A percentile compares a stretch with the other conserved stretches of the same genome.
These are phyloP conservation scores for Capitella teleta DNA, from an alignment of 1,140 invertebrate genomes.

Conservation along the genomic window DNA sequence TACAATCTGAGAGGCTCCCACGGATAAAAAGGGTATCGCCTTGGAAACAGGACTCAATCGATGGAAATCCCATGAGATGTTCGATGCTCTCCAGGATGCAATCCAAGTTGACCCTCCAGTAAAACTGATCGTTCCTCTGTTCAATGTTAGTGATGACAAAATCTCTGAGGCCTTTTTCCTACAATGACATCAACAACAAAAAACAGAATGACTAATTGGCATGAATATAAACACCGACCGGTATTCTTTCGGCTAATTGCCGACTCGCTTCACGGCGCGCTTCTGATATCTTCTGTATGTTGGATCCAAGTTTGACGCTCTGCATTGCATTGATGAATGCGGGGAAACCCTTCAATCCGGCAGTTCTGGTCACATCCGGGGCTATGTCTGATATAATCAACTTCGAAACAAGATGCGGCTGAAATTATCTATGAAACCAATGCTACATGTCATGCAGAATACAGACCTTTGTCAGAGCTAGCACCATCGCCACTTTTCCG, in stretches of 20 bases:
- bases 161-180: slow-evolving; percentile 46
- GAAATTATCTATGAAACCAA: slow-evolving; percentile 12
- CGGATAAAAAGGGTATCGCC: slow-evolving; percentile 70
- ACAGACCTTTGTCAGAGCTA: slow-evolving; percentile 55
- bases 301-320: slow-evolving; percentile 47
- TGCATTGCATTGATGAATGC: slow-evolving; percentile 56
- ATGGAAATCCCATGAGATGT: slow-evolving; percentile 43
- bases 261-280: background rate
- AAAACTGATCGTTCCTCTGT: slow-evolving; percentile 50
- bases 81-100: slow-evolving; percentile 55
- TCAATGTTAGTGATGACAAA: slow-evolving; percentile 71
- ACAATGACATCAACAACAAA: too few species aligned
- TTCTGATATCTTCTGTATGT: slow-evolving; percentile 27
- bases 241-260: background rate
- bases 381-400: slow-evolving; percentile 75
- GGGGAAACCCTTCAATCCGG: slow-evolving; percentile 45
- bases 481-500: slow-evolving; percentile 67
- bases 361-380: slow-evolving; percentile 49
- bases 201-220: background rate
- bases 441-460: background rate
- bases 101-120: slow-evolving; percentile 64
- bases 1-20: slow-evolving; percentile 65
- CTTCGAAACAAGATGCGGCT: slow-evolving; percentile 66
- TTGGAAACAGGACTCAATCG: slow-evolving; percentile 41
- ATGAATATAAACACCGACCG: background rate